A percentile compares a stretch with the other conserved stretches of the same genome.
Evolutionary conservation across 2,113 vertebrate genomes (phyloP).

Genomic region (Delphinapterus leucas): DNA sequence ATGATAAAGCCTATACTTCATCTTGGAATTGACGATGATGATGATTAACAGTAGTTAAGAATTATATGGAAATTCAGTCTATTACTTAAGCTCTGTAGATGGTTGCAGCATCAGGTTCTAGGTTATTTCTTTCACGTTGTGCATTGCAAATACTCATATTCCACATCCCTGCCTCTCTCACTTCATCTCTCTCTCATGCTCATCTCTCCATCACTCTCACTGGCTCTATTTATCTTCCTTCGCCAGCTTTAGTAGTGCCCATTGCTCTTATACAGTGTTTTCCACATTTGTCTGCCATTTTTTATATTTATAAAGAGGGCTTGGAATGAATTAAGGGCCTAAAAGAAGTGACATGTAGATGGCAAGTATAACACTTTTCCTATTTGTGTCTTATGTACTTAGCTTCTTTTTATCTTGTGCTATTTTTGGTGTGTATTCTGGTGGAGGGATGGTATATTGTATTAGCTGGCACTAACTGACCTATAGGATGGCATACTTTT

Average conservation of each 20-base stretch:
- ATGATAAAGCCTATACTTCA: constrained; percentile 19
- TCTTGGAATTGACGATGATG: background rate
- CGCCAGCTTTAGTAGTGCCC: background rate
- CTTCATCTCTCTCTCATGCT: background rate
- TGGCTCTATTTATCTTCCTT: background rate
- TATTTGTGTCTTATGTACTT: background rate
- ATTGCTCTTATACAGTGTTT: background rate
- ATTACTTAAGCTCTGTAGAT: background rate
- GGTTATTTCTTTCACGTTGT: background rate
- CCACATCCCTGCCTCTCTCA: background rate
- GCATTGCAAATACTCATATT: background rate
- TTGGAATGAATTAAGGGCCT: background rate
- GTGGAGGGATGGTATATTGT: background rate
- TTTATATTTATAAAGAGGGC: background rate
- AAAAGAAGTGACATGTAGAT: background rate
- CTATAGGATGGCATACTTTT: background rate
- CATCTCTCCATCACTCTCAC: background rate
- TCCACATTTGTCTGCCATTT: background rate
- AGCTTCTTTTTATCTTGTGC: background rate
- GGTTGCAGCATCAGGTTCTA: background rate
- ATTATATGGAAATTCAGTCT: background rate
- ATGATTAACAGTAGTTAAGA: background rate
- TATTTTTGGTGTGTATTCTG: background rate
- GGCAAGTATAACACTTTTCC: background rate
- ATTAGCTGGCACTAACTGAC: background rate